Evolutionary conservation across 2,797 vertebrate species (phyloP).

Genomic region (Antennarius maculatus): DNA sequence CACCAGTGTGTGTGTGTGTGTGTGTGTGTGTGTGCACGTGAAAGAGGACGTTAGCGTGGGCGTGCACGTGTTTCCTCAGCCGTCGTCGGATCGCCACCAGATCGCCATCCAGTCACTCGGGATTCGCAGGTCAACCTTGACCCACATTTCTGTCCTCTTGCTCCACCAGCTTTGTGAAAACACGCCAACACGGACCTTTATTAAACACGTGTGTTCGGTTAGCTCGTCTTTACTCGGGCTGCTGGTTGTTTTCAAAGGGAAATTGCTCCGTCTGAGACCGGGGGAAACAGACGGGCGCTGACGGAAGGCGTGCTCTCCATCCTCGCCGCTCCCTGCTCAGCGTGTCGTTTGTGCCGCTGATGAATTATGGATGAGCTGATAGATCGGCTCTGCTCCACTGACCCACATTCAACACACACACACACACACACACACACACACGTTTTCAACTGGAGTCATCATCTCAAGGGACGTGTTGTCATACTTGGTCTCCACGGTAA

Average conservation of each 20-base stretch:
- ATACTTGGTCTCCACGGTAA: constrained; percentile 47
- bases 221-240: constrained; percentile 7
- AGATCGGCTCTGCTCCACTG: constrained; percentile 76
- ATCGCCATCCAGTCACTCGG: constrained; percentile 34
- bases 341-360: constrained; percentile 59
- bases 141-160: constrained; percentile 48
- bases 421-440: constrained; percentile 1
- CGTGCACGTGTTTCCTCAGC: constrained; percentile 69
- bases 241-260: constrained; percentile 59
- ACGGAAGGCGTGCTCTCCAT: constrained; percentile 38
- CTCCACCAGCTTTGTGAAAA: constrained; percentile 21
- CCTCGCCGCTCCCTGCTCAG: constrained; percentile 69
- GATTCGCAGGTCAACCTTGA: constrained; percentile 57
- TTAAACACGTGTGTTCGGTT: constrained; percentile 31
- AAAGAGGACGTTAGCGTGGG: constrained; percentile 43
- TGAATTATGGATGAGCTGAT: constrained; percentile 81
- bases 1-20: constrained; percentile 13
- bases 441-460: constrained; percentile 57
- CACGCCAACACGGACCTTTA: constrained; percentile 18
- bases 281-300: constrained; percentile 26
- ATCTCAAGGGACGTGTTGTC: constrained; percentile 53
- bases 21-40: constrained; percentile 22
- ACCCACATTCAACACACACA: constrained; percentile 70
- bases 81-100: constrained; percentile 46
- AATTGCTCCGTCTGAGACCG: constrained; percentile 48